Percentiles rank a stretch among this genome's conserved stretches.
Evolutionary conservation across 2,888 invertebrate genomes (phyloP).

Genomic region (Meteorus cinctellus): DNA sequence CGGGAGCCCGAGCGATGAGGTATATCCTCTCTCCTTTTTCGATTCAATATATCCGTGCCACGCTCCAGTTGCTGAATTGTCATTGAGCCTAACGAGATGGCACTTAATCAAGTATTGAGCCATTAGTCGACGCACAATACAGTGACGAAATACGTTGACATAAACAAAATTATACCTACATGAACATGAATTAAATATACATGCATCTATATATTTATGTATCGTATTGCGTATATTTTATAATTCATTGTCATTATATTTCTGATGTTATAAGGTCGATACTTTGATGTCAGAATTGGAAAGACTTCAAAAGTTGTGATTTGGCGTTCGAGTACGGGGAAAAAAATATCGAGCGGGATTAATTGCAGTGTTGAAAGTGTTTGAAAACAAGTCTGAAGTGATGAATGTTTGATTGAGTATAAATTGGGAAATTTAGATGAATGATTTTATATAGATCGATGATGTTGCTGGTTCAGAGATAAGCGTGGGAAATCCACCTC

Average conservation of each 20-base stretch:
- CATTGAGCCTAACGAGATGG: constrained; percentile 32
- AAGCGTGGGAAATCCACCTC: constrained; percentile 17
- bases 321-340: not conserved
- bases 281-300: not conserved
- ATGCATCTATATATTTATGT: not conserved
- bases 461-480: not conserved
- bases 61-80: constrained; percentile 31
- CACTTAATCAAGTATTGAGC: constrained; percentile 36
- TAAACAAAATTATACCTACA: not conserved
- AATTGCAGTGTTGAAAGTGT: not conserved
- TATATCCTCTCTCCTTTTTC: constrained; percentile 30
- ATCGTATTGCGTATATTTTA: not conserved
- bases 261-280: not conserved
- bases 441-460: not conserved
- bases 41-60: constrained; percentile 20
- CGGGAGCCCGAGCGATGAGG: constrained; percentile 58
- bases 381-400: not conserved
- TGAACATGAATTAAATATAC: not conserved
- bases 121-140: not conserved
- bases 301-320: not conserved
- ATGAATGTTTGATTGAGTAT: not conserved
- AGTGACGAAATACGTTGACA: constrained; percentile 5
- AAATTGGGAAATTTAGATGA: too few species aligned
- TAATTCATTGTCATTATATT: not conserved
- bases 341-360: not conserved